Percentiles rank a stretch among this genome's conserved stretches.
phyloP scores from a whole-genome alignment of 2,888 invertebrate genomes.

The Augiades crinisus region DNA sequence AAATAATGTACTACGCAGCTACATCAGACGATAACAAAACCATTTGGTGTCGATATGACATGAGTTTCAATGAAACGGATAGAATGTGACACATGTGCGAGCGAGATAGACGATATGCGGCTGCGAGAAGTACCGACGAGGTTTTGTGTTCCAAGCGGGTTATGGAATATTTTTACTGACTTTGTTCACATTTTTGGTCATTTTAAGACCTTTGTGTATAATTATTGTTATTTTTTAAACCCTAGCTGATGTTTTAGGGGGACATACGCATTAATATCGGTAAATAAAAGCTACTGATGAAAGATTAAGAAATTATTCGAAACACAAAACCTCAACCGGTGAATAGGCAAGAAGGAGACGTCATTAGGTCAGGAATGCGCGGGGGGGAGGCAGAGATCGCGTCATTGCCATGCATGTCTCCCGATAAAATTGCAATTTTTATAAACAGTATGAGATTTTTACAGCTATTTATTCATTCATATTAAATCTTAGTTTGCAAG shows the following conservation, averaged over 20 bases:
- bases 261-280: not conserved
- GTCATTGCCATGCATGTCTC: constrained; percentile 24
- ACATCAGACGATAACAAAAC: constrained; percentile 60
- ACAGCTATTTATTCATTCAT: not conserved
- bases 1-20: constrained; percentile 65
- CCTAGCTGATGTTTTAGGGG: not conserved
- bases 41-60: constrained; percentile 72
- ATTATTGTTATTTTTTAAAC: not conserved
- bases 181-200: not conserved
- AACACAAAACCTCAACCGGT: constrained; percentile 73
- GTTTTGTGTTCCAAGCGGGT: constrained; percentile 70
- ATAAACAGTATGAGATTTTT: not conserved
- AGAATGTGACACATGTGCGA: constrained; percentile 45
- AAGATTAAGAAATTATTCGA: constrained; percentile 46
- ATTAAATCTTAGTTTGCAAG: not conserved
- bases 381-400: constrained; percentile 6
- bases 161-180: constrained; percentile 47
- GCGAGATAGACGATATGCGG: constrained; percentile 51
- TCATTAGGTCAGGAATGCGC: constrained; percentile 37
- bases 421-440: constrained; percentile 32
- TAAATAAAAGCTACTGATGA: not conserved
- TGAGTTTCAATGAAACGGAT: constrained; percentile 36
- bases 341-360: constrained; percentile 41
- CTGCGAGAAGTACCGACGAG: constrained; percentile 51
- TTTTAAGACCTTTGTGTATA: not conserved